Percentiles rank a stretch among this genome's conserved stretches.
Conservation (phyloP, 2,888 invertebrate species). For the Caenorhabditis sp. region DNA sequence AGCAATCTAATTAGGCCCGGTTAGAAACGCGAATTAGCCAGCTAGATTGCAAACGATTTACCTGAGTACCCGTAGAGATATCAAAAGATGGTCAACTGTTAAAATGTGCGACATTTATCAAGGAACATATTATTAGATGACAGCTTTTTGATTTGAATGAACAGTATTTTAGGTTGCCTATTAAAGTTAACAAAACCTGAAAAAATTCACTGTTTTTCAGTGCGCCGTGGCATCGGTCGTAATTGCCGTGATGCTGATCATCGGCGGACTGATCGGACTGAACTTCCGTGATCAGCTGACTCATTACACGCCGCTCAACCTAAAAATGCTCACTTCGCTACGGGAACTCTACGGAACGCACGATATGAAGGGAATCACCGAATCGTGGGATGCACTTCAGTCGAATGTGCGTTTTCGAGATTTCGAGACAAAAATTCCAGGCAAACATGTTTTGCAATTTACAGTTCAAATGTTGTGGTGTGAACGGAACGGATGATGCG, state of each 20-base stretch:
- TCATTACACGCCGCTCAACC: conserved; percentile 74
- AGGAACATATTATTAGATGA: no score
- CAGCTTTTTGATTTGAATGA: no score
- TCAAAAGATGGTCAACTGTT: no score
- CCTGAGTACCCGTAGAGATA: no score
- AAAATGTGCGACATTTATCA: no score
- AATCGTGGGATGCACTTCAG: conserved; percentile 78
- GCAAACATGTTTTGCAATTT: conserved; percentile 14
- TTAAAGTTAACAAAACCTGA: background rate
- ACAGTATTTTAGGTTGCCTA: no score
- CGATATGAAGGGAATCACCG: conserved; percentile 73
- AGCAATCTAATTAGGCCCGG: no score
- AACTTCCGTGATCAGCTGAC: conserved; percentile 76
- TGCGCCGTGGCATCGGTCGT: conserved; percentile 74
- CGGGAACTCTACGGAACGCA: conserved; percentile 76
- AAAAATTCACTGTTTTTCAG: conserved; percentile 60
- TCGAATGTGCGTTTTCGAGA: conserved; percentile 68
- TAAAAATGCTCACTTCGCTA: conserved; percentile 78
- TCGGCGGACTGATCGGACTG: conserved; percentile 78
- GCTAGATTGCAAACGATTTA: no score
- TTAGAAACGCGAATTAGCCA: no score
- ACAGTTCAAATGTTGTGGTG: conserved; percentile 78
- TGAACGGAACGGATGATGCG: conserved; percentile 76
- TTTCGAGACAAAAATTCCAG: background rate
- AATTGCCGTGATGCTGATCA: conserved; percentile 76